A percentile compares a stretch with the other conserved stretches of the same genome.
These are phyloP conservation scores for Coboldia fuscipes DNA, from an alignment of 1,140 invertebrate genomes.

Conservation along the genomic window DNA sequence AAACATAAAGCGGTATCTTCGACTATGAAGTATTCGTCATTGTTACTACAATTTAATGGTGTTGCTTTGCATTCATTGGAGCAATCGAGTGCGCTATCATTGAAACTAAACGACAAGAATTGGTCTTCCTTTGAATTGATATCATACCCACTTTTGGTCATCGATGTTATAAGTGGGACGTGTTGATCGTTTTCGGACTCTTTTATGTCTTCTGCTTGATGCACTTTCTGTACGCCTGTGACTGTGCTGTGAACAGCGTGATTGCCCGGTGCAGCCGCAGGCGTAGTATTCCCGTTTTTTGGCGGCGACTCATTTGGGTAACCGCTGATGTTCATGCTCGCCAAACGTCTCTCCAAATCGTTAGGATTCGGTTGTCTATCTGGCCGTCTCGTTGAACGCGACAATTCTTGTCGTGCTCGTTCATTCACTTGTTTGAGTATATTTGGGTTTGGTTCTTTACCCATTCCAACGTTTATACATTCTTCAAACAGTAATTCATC, in stretches of 20 bases:
- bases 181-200: conserved; percentile 2
- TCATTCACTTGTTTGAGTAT: not conserved
- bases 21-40: conserved; percentile 5
- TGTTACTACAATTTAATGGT: conserved; percentile 13
- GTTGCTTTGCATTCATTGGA: conserved; percentile 23
- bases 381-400: no score
- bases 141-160: conserved; percentile 1
- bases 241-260: conserved; percentile 12
- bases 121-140: not conserved
- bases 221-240: conserved; percentile 13
- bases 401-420: not conserved
- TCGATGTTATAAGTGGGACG: not conserved
- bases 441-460: conserved; percentile 8
- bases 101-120: not conserved
- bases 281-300: conserved; percentile 32
- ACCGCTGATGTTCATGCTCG: not conserved
- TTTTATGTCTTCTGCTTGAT: conserved; percentile 8
- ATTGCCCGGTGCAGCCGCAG: conserved; percentile 26
- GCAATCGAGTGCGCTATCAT: conserved; percentile 1
- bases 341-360: not conserved
- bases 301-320: conserved; percentile 8
- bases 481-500: conserved; percentile 19
- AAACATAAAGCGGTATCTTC: conserved; percentile 15
- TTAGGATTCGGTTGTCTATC: no score
- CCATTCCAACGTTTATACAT: conserved; percentile 20